Conservation (phyloP, 2,113 vertebrate genomes). For the Crypturellus undulatus region DNA sequence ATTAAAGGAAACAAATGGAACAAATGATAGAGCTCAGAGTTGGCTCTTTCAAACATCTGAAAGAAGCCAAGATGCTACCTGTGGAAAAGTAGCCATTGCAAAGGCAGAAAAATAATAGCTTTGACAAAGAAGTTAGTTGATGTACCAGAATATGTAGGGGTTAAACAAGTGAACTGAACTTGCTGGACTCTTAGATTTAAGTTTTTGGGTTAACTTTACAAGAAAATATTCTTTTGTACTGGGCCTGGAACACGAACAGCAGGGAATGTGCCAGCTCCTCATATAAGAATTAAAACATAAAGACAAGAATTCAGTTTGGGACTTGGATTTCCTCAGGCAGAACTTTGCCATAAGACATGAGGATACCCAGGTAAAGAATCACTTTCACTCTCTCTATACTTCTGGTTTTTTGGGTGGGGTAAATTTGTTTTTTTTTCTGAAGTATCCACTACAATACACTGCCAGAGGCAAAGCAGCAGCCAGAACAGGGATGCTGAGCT, state of each 20-base stretch:
- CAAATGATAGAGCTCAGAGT: neutral
- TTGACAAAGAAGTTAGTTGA: neutral
- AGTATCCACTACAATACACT: neutral
- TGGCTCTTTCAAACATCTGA: neutral
- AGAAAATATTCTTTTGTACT: neutral
- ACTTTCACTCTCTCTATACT: neutral
- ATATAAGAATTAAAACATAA: neutral
- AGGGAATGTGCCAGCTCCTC: neutral
- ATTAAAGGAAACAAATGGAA: constrained; percentile 10
- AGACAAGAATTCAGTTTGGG: neutral
- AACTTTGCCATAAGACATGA: neutral
- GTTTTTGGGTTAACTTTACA: neutral
- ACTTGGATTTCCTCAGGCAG: neutral
- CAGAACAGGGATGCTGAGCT: neutral
- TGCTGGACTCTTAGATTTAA: neutral
- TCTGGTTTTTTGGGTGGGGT: neutral
- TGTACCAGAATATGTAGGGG: fast-evolving
- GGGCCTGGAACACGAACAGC: neutral
- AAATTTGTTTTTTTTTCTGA: neutral
- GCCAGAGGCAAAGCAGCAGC: neutral
- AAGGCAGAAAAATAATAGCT: neutral
- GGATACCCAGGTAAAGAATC: neutral
- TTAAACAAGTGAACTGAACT: neutral
- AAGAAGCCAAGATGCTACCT: neutral
- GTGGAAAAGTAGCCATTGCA: neutral